Conservation (phyloP, 2,797 vertebrate species). For the Chelon labrosus region DNA sequence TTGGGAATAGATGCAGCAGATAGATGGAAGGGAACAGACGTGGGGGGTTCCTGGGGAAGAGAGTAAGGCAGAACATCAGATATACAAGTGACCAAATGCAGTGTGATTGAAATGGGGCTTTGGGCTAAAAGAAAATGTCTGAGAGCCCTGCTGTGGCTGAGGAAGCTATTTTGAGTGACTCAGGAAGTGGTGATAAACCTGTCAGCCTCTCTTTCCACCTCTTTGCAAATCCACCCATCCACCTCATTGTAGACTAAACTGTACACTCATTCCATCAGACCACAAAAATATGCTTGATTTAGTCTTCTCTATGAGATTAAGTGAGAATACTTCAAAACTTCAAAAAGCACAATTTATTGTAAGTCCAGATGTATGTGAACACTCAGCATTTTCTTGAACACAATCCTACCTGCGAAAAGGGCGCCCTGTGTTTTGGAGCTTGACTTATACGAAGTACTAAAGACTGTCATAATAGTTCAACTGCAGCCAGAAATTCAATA, state of each 20-base stretch:
- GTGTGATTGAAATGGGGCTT: constrained; percentile 22
- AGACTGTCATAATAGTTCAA: neutral
- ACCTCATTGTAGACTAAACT: constrained; percentile 37
- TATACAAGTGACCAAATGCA: constrained; percentile 56
- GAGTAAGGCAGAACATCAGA: constrained; percentile 22
- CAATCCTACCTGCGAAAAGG: too few species aligned
- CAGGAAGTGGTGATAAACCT: constrained; percentile 47
- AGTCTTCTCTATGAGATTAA: too few species aligned
- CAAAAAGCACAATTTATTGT: too few species aligned
- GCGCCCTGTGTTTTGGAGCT: neutral
- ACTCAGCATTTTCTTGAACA: too few species aligned
- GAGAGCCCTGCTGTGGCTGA: constrained; percentile 34
- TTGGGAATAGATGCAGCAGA: constrained; percentile 31
- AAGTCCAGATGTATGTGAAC: too few species aligned
- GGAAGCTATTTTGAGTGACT: constrained; percentile 40
- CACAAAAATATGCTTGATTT: too few species aligned
- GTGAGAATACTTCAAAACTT: too few species aligned
- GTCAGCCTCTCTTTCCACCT: constrained; percentile 33
- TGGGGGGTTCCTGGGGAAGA: neutral
- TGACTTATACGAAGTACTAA: neutral
- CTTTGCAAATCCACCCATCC: constrained; percentile 18
- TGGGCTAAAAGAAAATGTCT: constrained; percentile 16
- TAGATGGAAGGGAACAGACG: constrained; percentile 30
- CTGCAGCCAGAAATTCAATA: too few species aligned
- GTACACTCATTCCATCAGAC: constrained; percentile 51